These are phyloP conservation scores for Syngnathoides biaculeatus DNA, from an alignment of 2,113 vertebrate species.

Conservation along the genomic window DNA sequence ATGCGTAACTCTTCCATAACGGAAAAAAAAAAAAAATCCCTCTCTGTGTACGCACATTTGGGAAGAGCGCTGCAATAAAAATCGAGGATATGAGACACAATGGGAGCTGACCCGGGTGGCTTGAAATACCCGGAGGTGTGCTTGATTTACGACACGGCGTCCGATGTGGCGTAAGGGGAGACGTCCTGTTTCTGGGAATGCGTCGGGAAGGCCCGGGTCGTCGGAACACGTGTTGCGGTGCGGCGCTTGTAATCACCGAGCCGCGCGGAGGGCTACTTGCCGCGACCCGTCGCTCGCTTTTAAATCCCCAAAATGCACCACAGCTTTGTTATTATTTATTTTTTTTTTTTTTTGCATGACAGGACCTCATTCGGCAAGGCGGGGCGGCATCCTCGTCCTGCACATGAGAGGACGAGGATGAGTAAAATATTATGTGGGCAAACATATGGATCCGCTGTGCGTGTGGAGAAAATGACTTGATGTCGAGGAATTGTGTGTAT, in stretches of 20 bases:
- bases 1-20: background rate
- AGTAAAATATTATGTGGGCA: background rate
- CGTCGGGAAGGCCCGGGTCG: background rate
- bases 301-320: background rate
- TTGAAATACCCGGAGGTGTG: slow-evolving; percentile 3
- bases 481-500: no score
- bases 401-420: background rate
- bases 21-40: background rate
- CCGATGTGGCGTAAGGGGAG: background rate
- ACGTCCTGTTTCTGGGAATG: background rate
- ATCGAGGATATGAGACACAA: slow-evolving; percentile 1
- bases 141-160: background rate
- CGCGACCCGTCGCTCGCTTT: background rate
- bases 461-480: background rate
- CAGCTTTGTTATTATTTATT: no score
- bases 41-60: background rate
- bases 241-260: background rate
- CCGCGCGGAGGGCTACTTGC: background rate
- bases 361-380: background rate
- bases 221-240: background rate
- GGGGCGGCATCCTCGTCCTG: no score
- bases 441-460: background rate
- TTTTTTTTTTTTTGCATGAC: background rate
- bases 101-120: slow-evolving; percentile 5
- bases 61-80: background rate